These are phyloP conservation scores for Trididemnum miniatum DNA, from an alignment of 23 tunicate species.

Conservation along the genomic window DNA sequence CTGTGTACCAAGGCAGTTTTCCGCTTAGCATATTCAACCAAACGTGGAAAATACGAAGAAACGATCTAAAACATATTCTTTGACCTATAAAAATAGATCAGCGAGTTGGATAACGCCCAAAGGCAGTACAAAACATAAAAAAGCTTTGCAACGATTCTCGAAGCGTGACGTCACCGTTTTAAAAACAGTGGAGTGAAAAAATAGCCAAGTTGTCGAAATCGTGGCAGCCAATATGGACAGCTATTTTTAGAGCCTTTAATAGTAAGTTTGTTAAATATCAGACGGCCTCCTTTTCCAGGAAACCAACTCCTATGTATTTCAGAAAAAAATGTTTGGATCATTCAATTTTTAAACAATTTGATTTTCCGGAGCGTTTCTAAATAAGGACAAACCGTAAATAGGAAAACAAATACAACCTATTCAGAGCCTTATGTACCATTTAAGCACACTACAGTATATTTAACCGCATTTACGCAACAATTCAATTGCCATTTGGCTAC, in stretches of 20 bases:
- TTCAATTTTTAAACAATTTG: background rate
- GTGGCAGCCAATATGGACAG: background rate
- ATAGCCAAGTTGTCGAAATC: background rate
- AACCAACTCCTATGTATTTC: background rate
- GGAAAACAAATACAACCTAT: background rate
- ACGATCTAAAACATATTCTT: conserved; percentile 4
- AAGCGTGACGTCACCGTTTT: background rate
- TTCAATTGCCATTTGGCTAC: no score
- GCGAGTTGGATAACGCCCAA: conserved; percentile 15
- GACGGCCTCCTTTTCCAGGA: conserved; percentile 26
- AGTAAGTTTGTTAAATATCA: background rate
- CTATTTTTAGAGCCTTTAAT: conserved; percentile 18
- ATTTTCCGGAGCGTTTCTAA: conserved; percentile 11
- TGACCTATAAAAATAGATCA: conserved; percentile 15
- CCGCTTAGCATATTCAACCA: no score
- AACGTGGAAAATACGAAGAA: no score
- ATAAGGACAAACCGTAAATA: background rate
- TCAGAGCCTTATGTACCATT: background rate
- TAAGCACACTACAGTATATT: no score
- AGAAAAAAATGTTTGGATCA: background rate
- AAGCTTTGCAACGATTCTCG: background rate
- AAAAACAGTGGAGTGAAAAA: conserved; percentile 7
- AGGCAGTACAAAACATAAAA: background rate
- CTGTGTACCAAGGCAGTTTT: no score
- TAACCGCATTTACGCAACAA: no score